These are phyloP conservation scores for Todiramphus saurophagus DNA, from an alignment of 2,113 vertebrate genomes.

Conservation along the genomic window DNA sequence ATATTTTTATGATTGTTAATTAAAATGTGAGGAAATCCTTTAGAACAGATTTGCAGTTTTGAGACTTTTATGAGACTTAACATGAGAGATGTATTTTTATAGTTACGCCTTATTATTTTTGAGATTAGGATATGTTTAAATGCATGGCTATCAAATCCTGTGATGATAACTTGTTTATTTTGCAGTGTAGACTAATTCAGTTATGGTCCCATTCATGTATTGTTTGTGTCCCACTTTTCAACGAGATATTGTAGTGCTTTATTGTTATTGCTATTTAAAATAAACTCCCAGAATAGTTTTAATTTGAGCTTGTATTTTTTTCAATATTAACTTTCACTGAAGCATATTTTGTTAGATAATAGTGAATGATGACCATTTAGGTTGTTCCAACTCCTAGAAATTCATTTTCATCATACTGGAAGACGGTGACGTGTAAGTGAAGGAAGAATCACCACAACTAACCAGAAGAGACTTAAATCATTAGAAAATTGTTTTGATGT, in stretches of 20 bases:
- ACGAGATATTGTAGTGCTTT: not conserved
- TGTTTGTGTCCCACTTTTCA: conserved; percentile 25
- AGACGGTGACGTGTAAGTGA: not conserved
- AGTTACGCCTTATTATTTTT: conserved; percentile 49
- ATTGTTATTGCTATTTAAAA: conserved; percentile 20
- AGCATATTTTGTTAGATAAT: not conserved
- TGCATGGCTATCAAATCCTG: conserved; percentile 29
- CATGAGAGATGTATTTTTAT: conserved; percentile 54
- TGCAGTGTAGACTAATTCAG: conserved; percentile 25
- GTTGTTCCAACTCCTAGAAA: not conserved
- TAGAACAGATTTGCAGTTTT: conserved; percentile 61
- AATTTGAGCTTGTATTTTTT: not conserved
- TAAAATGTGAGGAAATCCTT: conserved; percentile 69
- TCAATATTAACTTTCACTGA: not conserved
- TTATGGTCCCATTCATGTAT: not conserved
- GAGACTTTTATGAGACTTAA: conserved; percentile 61
- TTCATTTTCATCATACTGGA: not conserved
- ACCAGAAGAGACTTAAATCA: not conserved
- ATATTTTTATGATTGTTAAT: conserved; percentile 71
- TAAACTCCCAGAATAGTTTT: not conserved
- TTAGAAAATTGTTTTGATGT: not conserved
- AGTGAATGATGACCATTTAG: not conserved
- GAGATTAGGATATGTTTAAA: conserved; percentile 33
- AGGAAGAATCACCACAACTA: not conserved
- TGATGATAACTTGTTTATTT: conserved; percentile 52